phyloP scores from a whole-genome alignment of 2,113 vertebrate species.

The rabbit (Oryctolagus cuniculus) region mOryCun1.1 NC_091438.1:62895001-62895500 shows the following conservation, averaged over 20 bases:
- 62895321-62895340: not conserved
- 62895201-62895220: not conserved
- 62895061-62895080: not conserved
- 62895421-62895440: not conserved
- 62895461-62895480: too few relatives aligned
- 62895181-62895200: not conserved
- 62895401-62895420: not conserved
- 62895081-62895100: not conserved
- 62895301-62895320: not conserved
- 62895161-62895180: not conserved
- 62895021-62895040: not conserved
- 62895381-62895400: not conserved
- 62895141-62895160: not conserved
- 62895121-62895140: not conserved
- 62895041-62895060: conserved; percentile 25
- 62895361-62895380: conserved; percentile 9
- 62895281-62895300: not conserved
- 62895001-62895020: not conserved
- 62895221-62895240: not conserved
- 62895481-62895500: not conserved
- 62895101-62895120: not conserved
- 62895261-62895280: not conserved
- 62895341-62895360: not conserved
- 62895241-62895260: not conserved
- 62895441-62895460: not conserved